phyloP scores from a whole-genome alignment of 1,140 invertebrate genomes.

The Hylaeus anthracinus region DNA sequence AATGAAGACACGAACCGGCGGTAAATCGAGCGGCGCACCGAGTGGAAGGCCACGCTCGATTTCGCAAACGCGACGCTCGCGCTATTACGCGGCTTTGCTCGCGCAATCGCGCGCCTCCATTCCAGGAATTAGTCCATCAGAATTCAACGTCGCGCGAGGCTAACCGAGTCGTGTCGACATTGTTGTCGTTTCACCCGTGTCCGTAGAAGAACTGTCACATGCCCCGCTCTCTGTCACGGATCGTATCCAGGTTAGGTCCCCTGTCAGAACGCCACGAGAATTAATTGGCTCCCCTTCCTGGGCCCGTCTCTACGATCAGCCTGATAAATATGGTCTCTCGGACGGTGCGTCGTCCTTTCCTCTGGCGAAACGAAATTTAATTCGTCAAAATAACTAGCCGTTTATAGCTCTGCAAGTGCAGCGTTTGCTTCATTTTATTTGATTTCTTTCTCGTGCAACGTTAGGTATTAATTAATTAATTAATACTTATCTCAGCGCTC shows the following conservation, averaged over 20 bases:
- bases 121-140: constrained; percentile 54
- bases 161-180: constrained; percentile 37
- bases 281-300: not conserved
- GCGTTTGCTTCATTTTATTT: too few species aligned
- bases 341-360: not conserved
- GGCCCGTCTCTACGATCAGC: not conserved
- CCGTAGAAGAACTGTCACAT: not conserved
- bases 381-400: not conserved
- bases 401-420: not conserved
- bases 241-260: not conserved
- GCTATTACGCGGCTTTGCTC: constrained; percentile 48
- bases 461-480: too few species aligned
- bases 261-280: not conserved
- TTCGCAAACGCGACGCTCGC: constrained; percentile 41
- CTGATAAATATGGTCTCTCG: not conserved
- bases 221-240: not conserved
- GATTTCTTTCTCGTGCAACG: too few species aligned
- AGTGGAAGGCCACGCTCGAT: constrained; percentile 41
- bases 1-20: constrained; percentile 38
- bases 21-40: constrained; percentile 41
- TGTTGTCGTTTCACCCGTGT: not conserved
- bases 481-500: too few species aligned
- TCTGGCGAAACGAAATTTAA: constrained; percentile 8
- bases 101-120: constrained; percentile 46
- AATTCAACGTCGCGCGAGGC: constrained; percentile 54